Conservation (phyloP, 2,888 invertebrate genomes). For the Ennomos quercinarius region DNA sequence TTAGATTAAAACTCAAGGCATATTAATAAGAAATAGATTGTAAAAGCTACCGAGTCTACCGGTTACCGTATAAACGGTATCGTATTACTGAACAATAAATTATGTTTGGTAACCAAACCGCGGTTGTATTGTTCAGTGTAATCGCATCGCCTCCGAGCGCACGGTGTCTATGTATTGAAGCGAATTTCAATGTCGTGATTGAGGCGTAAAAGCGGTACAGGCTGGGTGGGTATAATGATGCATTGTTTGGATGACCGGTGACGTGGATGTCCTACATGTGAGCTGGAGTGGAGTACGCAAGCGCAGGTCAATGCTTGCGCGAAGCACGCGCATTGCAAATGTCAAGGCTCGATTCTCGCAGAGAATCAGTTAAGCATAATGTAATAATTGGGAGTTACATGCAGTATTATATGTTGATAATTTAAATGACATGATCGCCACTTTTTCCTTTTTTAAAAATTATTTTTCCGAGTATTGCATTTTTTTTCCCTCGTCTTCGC, state of each 20-base stretch:
- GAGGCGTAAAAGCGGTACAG: conserved; percentile 57
- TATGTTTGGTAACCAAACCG: conserved; percentile 53
- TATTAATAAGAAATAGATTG: not conserved
- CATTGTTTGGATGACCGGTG: conserved; percentile 69
- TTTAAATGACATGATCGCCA: no score
- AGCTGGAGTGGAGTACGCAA: conserved; percentile 50
- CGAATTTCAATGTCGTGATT: conserved; percentile 71
- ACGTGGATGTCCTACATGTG: conserved; percentile 60
- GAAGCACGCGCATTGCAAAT: conserved; percentile 64
- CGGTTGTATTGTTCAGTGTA: conserved; percentile 58
- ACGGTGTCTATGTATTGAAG: conserved; percentile 70
- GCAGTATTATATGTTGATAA: no score
- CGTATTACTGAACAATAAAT: conserved; percentile 40
- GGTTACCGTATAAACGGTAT: conserved; percentile 27
- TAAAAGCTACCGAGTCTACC: conserved; percentile 26
- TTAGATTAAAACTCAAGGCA: no score
- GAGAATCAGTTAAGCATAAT: conserved; percentile 44
- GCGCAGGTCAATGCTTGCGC: conserved; percentile 68
- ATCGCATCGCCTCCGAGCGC: conserved; percentile 59
- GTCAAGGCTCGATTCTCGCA: conserved; percentile 65
- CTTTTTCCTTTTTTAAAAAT: no score
- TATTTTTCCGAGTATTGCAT: no score
- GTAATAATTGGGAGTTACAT: not conserved
- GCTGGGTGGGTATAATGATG: conserved; percentile 61
- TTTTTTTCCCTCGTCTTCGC: no score